Conservation (phyloP, 2,797 vertebrate species). For the Parambassis ranga region DNA sequence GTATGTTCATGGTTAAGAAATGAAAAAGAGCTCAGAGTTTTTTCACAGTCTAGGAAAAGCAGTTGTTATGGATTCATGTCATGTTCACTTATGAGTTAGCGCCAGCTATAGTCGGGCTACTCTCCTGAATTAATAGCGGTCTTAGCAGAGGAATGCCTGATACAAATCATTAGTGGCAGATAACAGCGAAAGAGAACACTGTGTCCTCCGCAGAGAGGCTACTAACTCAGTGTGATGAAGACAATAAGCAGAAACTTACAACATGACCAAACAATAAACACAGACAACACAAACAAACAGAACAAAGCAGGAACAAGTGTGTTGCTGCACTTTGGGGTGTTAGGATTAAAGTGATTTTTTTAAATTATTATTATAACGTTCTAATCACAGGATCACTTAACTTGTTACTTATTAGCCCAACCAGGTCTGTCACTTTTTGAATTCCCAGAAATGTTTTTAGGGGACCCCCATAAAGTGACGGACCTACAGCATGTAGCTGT, state of each 20-base stretch:
- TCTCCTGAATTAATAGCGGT: conserved; percentile 6
- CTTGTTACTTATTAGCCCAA: too few relatives aligned
- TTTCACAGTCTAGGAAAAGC: background rate
- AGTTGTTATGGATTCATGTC: conserved; percentile 3
- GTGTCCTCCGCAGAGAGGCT: conserved; percentile 6
- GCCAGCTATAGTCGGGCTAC: background rate
- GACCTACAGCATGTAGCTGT: too few relatives aligned
- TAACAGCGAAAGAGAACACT: background rate
- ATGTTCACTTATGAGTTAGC: conserved; percentile 1
- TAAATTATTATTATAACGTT: too few relatives aligned
- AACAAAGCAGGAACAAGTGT: too few relatives aligned
- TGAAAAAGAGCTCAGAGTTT: background rate
- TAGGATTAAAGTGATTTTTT: too few relatives aligned
- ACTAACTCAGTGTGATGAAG: background rate
- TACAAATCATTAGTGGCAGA: background rate
- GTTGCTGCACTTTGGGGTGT: too few relatives aligned
- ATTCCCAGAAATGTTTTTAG: too few relatives aligned
- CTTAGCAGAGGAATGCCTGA: background rate
- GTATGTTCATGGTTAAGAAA: background rate
- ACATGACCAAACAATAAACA: background rate
- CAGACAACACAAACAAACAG: fast-evolving
- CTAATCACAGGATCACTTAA: too few relatives aligned
- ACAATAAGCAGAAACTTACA: background rate
- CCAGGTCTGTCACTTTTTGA: too few relatives aligned
- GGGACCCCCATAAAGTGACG: too few relatives aligned